These are phyloP conservation scores for Glyphotaelius pellucidus DNA, from an alignment of 2,888 invertebrate genomes.

Conservation along the genomic window DNA sequence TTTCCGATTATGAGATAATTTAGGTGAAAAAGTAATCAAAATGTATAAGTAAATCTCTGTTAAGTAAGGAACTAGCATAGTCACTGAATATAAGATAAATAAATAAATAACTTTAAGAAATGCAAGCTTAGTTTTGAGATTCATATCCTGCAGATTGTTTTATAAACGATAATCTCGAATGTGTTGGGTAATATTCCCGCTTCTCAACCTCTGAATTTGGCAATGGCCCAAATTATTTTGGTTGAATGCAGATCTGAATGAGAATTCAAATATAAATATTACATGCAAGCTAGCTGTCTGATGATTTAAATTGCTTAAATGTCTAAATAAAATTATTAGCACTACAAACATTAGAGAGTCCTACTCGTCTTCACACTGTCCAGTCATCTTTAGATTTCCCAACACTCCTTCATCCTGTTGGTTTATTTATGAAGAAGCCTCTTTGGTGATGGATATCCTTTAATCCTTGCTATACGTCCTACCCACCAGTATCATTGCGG, in stretches of 20 bases:
- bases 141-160: neutral
- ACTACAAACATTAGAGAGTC: neutral
- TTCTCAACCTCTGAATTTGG: neutral
- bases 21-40: neutral
- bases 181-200: neutral
- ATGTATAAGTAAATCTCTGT: neutral
- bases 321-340: neutral
- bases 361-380: neutral
- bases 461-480: too few species aligned
- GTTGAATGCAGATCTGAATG: neutral
- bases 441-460: neutral
- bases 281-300: neutral
- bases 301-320: neutral
- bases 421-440: neutral
- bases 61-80: neutral
- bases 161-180: neutral
- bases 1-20: neutral
- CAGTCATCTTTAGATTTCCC: neutral
- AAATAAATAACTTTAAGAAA: neutral
- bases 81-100: neutral
- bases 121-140: neutral
- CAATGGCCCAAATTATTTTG: neutral
- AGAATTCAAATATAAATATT: neutral
- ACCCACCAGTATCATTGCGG: neutral
- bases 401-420: too few species aligned